Percentiles rank a stretch among this genome's conserved stretches.
These are phyloP conservation scores for Dinothrombium tinctorium DNA, from an alignment of 1,140 invertebrate genomes.

Conservation along the genomic window DNA sequence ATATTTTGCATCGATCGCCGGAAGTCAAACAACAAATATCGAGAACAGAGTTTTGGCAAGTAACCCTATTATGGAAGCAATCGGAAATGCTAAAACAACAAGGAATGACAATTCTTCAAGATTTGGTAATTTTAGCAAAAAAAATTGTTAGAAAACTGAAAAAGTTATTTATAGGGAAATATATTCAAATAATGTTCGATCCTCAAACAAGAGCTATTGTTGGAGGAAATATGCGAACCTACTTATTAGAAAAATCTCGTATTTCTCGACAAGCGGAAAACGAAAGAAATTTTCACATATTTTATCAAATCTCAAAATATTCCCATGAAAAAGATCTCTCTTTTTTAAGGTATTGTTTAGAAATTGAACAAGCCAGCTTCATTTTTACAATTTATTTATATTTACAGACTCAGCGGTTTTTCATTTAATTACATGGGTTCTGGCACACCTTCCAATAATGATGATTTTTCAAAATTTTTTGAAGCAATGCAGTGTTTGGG, in stretches of 20 bases:
- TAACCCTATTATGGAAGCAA: constrained; percentile 97
- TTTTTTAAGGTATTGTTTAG: no score
- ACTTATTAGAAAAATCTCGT: constrained; percentile 84
- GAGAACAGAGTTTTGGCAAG: constrained; percentile 89
- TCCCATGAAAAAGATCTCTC: no score
- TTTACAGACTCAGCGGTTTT: not conserved
- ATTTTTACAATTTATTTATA: no score
- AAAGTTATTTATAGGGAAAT: no score
- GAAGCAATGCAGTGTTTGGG: constrained; percentile 24
- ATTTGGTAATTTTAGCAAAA: constrained; percentile 51
- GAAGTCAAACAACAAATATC: constrained; percentile 71
- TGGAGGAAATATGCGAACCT: constrained; percentile 92
- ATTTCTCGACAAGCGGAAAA: constrained; percentile 74
- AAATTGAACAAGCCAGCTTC: no score
- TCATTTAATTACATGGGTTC: constrained; percentile 7
- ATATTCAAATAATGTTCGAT: constrained; percentile 87
- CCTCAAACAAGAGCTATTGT: constrained; percentile 42
- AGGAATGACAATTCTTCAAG: constrained; percentile 86
- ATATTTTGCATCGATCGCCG: constrained; percentile 90
- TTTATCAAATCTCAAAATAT: constrained; percentile 86
- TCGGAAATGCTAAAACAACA: constrained; percentile 96
- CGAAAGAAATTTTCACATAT: constrained; percentile 94
- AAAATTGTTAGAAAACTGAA: no score
- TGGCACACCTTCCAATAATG: constrained; percentile 1
- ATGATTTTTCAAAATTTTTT: constrained; percentile 10